A percentile compares a stretch with the other conserved stretches of the same genome.
Evolutionary conservation across 2,888 invertebrate species (phyloP).

Genomic region (Ephialtes manifestator): DNA sequence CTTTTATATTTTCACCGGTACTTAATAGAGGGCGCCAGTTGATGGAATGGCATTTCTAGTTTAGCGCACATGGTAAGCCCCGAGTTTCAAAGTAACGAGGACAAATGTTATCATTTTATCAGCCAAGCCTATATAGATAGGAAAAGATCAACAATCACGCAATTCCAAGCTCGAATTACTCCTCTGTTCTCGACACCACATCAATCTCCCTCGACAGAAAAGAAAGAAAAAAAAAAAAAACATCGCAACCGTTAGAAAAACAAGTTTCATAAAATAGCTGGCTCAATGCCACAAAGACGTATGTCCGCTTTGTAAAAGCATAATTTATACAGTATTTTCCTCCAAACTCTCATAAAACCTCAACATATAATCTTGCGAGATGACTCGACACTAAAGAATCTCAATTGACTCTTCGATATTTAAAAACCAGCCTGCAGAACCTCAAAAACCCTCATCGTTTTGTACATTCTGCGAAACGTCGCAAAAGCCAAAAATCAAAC

Average conservation of each 20-base stretch:
- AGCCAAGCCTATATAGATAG: not conserved
- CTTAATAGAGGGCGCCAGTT: not conserved
- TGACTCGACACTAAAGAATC: no score
- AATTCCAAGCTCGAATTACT: not conserved
- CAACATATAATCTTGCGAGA: no score
- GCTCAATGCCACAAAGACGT: not conserved
- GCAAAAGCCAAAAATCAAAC: no score
- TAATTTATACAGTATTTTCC: not conserved
- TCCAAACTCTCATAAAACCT: no score
- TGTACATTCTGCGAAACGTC: no score
- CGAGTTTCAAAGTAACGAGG: not conserved
- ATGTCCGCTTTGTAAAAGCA: not conserved
- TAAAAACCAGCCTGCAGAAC: no score
- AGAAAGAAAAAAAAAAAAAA: not conserved
- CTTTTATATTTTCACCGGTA: not conserved
- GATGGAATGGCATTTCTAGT: not conserved
- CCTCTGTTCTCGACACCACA: not conserved
- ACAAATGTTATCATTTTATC: conserved; percentile 22
- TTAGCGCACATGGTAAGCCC: not conserved
- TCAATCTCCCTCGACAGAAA: not conserved
- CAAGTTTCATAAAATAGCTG: not conserved
- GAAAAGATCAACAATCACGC: not conserved
- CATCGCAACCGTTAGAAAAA: not conserved
- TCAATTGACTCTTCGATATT: no score
- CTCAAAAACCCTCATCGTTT: no score